Conservation (phyloP, 2,888 invertebrate genomes). For the Argyresthia goedartella region DNA sequence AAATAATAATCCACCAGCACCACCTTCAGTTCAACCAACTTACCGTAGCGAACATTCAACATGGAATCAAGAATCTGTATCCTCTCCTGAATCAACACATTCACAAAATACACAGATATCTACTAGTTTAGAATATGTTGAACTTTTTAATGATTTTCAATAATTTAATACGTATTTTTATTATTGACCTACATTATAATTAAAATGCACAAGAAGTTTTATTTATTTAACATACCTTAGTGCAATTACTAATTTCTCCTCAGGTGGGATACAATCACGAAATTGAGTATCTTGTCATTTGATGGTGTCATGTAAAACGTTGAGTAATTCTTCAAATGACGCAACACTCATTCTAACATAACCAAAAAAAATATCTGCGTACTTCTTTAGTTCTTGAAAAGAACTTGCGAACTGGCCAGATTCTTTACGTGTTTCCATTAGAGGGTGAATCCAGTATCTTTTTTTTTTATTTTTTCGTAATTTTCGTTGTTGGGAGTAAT, state of each 20-base stretch:
- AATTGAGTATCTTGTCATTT: too few relatives aligned
- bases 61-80: not conserved
- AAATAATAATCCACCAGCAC: not conserved
- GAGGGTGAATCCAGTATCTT: constrained; percentile 15
- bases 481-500: constrained; percentile 14
- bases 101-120: not conserved
- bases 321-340: too few relatives aligned
- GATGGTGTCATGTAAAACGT: too few relatives aligned
- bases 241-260: too few relatives aligned
- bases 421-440: constrained; percentile 15
- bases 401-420: constrained; percentile 11
- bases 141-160: not conserved
- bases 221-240: too few relatives aligned
- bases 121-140: not conserved
- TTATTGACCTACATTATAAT: not conserved
- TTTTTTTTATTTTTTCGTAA: constrained; percentile 9
- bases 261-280: too few relatives aligned
- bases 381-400: too few relatives aligned
- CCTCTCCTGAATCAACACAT: not conserved
- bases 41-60: not conserved
- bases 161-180: not conserved
- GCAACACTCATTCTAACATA: too few relatives aligned
- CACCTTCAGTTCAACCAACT: not conserved
- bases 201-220: too few relatives aligned
- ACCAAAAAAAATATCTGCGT: too few relatives aligned